Base-by-base conservation (phyloP, 2,113 vertebrate species). In the Oreocharis arfaki region DNA sequence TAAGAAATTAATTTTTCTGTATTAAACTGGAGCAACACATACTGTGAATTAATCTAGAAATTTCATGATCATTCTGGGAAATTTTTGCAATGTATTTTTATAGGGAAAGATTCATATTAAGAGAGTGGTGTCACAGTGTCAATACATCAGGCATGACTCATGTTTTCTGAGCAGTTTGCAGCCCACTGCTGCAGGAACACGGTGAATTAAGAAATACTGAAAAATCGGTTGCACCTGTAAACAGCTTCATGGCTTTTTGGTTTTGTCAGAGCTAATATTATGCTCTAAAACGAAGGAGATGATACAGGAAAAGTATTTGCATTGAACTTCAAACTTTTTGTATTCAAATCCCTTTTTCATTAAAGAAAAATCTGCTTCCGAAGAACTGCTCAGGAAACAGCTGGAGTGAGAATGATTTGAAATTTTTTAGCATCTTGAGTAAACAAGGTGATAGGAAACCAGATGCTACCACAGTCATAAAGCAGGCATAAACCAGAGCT, bases 311-410 rank as follows among this genome's bases (percentile, higher is more conserved):
- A 82, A 84, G 46, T 5, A 5, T 60, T 92, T 80, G 21, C 41
- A 6, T 64, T 67, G 13, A 87, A 63, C 30, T 82, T 82, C 8
- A 81, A 16, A 20, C 71, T 93, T 2, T 1, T 65, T 76, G 13
- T 46, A 53, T 85, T 89, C 30, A 80, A 80, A 69, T 89, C 33
- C 16, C 3, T 47, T 71, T 89, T 87, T 75, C 23, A 37, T 69
- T 27, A n/a, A 59, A 49, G 21, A 55, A 60, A 56, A 79, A 28
- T 27, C 41, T 86, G 5, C 42, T 50, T 85, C 50, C 0, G 0
- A 50, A 93, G 32, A 69, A 47, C 75, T 84, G 67, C 49, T 93
- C 46, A 63, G 78, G 84, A 95, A 96, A 90, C 87, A 93, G 55
- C 63, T 96, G 87, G 67, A 88, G 46, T 73, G 87, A 87, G 76